Base-by-base conservation (phyloP, 2,888 invertebrate species). In the Deladenus siricidicola region DNA sequence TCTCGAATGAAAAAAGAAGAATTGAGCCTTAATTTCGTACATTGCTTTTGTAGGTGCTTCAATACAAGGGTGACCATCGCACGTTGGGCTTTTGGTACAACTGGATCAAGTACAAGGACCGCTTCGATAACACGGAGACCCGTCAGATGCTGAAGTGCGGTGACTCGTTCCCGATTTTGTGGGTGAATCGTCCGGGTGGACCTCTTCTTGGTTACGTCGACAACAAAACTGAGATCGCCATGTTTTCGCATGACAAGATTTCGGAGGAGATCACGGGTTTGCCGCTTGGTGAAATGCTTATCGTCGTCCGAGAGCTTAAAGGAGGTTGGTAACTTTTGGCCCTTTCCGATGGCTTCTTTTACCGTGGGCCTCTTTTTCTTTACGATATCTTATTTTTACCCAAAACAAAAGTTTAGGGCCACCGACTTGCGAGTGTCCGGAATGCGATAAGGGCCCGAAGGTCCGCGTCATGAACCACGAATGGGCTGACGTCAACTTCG, bases 81-180 rank as follows among this genome's bases (percentile, higher is more conserved):
- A 56, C 51, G 26, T 72, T 69, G 44, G 72, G 71, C 47, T 73
- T 65, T 63, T 74, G 74, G 74, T 73, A 73, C 66, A 66, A 72
- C 56, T 73, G 74, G 74, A 70, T 75, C 66, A 67, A 71, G 64
- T 75, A 74, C 63, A 64, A 60, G 57, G 70, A 75, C 49, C 70
- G 75, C 55, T 60, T 68, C 23, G 72, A 68, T 45, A 70, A 69
- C 50, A 30, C 60, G 30, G 70, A 66, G 26, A 66, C 66, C 58
- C 72, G 70, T 47, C 66, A 72, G 63, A 58, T 73, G 6, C 64
- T 75, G 4, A 58, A 65, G 23, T 75, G 75, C 60, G 75, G 75
- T 23, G 73, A 75, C 61, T 72, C 72, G 23, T 65, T 73, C 65
- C 75, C 74, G n/a, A 68, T 75, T 50, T 63, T 75, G 50, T 75